Evolutionary conservation across 2,113 vertebrate genomes (phyloP).

Genomic region (Hippoglossus stenolepis): DNA sequence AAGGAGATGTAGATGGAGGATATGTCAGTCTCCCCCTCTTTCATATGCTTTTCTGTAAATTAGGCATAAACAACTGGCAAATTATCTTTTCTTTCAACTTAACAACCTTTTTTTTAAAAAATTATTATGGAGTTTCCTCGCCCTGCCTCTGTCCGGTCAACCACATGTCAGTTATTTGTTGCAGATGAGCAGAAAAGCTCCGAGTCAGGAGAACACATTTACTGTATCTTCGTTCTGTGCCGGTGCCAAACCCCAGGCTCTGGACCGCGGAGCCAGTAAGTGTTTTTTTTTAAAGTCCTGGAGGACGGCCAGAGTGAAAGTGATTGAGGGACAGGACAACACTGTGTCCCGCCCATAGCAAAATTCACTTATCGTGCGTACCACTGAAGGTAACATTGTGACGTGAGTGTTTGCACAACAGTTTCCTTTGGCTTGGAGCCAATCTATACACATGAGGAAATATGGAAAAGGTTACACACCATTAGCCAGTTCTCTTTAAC

Average conservation of each 20-base stretch:
- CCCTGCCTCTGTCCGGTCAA: too few relatives aligned
- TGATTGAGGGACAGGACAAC: not conserved
- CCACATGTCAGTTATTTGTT: not conserved
- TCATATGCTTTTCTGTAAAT: too few relatives aligned
- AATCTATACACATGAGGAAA: not conserved
- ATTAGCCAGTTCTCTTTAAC: constrained; percentile 2
- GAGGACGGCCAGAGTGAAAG: not conserved
- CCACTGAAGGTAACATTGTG: not conserved
- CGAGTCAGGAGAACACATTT: not conserved
- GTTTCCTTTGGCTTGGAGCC: not conserved
- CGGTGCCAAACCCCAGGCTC: not conserved
- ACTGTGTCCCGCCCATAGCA: not conserved
- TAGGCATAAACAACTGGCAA: too few relatives aligned
- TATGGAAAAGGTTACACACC: not conserved
- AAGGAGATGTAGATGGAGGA: too few relatives aligned
- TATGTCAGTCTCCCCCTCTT: too few relatives aligned
- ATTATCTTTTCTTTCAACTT: too few relatives aligned
- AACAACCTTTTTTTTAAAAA: too few relatives aligned
- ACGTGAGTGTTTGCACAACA: not conserved
- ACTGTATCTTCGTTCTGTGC: not conserved
- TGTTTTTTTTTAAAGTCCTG: not conserved
- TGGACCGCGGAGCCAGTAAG: not conserved
- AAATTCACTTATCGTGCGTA: constrained; percentile 2
- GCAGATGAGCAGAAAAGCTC: not conserved
- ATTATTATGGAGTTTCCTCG: too few relatives aligned